phyloP scores from a whole-genome alignment of 2,888 invertebrate species.

The Clepsis dumicolana region DNA sequence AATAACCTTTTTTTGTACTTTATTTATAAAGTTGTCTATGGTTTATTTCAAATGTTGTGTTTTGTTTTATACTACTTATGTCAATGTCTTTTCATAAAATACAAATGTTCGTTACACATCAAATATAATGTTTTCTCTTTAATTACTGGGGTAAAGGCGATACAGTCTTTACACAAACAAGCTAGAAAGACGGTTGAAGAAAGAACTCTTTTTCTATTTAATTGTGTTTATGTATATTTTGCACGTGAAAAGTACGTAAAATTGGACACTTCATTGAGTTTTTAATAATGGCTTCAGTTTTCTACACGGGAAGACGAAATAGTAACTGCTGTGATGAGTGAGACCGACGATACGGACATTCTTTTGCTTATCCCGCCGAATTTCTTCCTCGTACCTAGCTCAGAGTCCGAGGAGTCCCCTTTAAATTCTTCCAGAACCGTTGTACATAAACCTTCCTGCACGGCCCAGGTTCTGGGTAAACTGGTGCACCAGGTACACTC shows the following conservation, averaged over 20 bases:
- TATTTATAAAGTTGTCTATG: too few species aligned
- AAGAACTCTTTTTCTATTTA: neutral
- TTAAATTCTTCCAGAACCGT: slow-evolving; percentile 79
- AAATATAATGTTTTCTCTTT: too few species aligned
- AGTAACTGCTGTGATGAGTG: slow-evolving; percentile 78
- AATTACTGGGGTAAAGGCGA: too few species aligned
- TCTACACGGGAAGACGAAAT: slow-evolving; percentile 39
- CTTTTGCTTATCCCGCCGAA: slow-evolving; percentile 92
- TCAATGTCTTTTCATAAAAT: too few species aligned
- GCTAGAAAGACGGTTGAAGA: slow-evolving; percentile 2
- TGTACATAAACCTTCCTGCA: slow-evolving; percentile 79
- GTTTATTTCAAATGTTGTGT: too few species aligned
- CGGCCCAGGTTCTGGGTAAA: slow-evolving; percentile 81
- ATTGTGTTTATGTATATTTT: neutral
- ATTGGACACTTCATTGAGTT: neutral
- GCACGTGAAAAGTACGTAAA: neutral
- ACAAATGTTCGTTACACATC: too few species aligned
- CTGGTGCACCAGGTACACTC: slow-evolving; percentile 88
- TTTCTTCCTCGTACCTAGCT: slow-evolving; percentile 88
- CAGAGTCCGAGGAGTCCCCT: slow-evolving; percentile 84
- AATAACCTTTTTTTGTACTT: too few species aligned
- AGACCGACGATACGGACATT: slow-evolving; percentile 93
- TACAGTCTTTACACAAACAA: too few species aligned
- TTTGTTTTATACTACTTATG: too few species aligned
- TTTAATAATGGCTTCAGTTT: slow-evolving; percentile 68